Evolutionary conservation across 1,140 invertebrate species (phyloP), one percentile per base, ranked within the genome.

Genomic region (Phenacoccus solenopsis): DNA sequence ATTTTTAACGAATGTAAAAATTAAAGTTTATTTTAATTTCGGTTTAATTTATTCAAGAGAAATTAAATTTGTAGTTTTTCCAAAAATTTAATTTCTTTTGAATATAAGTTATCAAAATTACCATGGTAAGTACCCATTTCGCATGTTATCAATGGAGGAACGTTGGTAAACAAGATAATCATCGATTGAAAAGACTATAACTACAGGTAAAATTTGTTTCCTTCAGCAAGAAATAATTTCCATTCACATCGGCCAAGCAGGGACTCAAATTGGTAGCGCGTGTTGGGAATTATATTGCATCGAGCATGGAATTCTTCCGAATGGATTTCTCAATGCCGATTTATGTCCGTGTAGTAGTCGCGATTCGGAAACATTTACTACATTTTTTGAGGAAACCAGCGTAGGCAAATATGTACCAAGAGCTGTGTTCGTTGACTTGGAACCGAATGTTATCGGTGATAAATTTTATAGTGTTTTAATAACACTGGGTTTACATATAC

Each of bases 401-500:
- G 81, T 82, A 38, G 84, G 83, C 70, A 88, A 88, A 79, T 85
- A 88, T 76, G 86, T 91, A 59, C 89, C 89, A 1, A 78, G 90
- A 49, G 87, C 89, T n/a, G 84, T 92, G 20, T 89, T 91, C 80
- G 83, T 93, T 5, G 91, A 93, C 75, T 77, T 92, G 49, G 90
- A 93, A 76, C 88, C 89, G 20, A 90, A 89, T 56, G 85, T 87
- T 61, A 79, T 87, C 35, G 74, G 76, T 69, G 89, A 93, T 82
- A n/a, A n/a, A n/a, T n/a, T n/a, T n/a, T 87, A 68, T 81, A 93
- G 1, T 93, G 90, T 78, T 88, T 90, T 74, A 88, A 90, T 0
- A 85, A 88, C 70, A 86, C 89, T 72, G 78, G 93, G 10, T 85
- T 93, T 56, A 89, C 85, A 20, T 89, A 89, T 21, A n/a, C n/a